These are phyloP conservation scores for Poecilia gillii DNA, from an alignment of 2,797 vertebrate species.

Conservation along the genomic window DNA sequence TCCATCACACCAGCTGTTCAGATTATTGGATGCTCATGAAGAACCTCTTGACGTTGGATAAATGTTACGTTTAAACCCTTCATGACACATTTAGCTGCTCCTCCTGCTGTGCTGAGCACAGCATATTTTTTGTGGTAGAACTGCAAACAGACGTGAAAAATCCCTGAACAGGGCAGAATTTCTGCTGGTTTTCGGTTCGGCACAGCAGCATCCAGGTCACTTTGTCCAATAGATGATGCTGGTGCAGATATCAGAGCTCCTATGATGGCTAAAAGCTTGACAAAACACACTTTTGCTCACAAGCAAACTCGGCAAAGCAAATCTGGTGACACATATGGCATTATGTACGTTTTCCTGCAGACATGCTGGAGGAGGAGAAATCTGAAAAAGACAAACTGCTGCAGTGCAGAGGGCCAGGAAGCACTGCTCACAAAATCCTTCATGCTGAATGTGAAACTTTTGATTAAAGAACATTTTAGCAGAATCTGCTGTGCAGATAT, in stretches of 20 bases:
- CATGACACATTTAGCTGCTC: not conserved
- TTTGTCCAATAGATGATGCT: not conserved
- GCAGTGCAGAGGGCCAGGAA: not conserved
- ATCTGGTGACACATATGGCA: not conserved
- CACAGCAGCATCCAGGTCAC: not conserved
- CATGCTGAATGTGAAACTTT: not conserved
- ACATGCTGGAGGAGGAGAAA: not conserved
- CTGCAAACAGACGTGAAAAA: not conserved
- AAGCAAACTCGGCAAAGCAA: not conserved
- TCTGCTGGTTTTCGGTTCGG: not conserved
- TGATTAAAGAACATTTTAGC: not conserved
- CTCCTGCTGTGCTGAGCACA: not conserved
- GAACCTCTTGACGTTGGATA: not conserved
- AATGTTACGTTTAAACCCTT: constrained; percentile 16
- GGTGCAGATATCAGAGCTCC: not conserved
- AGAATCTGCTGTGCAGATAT: not conserved
- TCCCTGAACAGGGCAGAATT: not conserved
- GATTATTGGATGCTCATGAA: not conserved
- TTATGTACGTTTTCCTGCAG: not conserved
- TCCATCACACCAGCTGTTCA: not conserved
- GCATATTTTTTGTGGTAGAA: not conserved
- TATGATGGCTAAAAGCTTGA: not conserved
- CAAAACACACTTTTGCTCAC: not conserved
- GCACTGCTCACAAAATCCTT: not conserved
- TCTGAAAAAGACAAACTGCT: not conserved